A percentile compares a stretch with the other conserved stretches of the same genome.
Conservation (phyloP, 1,140 invertebrate genomes). For the Apis florea region DNA sequence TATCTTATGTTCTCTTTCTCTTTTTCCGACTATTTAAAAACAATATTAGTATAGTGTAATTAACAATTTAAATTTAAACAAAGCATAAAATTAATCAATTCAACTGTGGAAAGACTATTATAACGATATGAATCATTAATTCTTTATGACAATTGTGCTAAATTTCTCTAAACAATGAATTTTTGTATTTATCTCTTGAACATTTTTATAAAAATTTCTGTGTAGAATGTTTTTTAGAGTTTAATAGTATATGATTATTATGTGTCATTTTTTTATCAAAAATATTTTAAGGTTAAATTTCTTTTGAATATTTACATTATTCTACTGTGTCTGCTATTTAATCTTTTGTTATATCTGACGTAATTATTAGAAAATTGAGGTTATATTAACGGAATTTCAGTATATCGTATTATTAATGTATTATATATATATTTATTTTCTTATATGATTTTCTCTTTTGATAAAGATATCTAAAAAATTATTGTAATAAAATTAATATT, state of each 20-base stretch:
- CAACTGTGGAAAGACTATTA: background rate
- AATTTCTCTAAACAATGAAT: background rate
- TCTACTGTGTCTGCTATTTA: too few species aligned
- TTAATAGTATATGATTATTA: background rate
- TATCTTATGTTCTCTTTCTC: background rate
- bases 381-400: too few species aligned
- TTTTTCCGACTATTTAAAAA: background rate
- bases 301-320: too few species aligned
- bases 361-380: too few species aligned
- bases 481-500: too few species aligned
- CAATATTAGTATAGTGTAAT: background rate
- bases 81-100: background rate
- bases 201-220: background rate
- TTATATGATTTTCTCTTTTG: too few species aligned
- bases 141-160: background rate
- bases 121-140: background rate
- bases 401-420: background rate
- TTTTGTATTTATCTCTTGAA: background rate
- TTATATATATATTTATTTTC: background rate
- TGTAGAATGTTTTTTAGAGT: background rate
- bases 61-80: background rate
- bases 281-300: background rate
- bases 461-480: too few species aligned
- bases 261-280: background rate
- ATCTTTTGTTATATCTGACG: too few species aligned